Evolutionary conservation across 2,113 vertebrate genomes (phyloP).

Genomic region (Forbesichthys agassizii): DNA sequence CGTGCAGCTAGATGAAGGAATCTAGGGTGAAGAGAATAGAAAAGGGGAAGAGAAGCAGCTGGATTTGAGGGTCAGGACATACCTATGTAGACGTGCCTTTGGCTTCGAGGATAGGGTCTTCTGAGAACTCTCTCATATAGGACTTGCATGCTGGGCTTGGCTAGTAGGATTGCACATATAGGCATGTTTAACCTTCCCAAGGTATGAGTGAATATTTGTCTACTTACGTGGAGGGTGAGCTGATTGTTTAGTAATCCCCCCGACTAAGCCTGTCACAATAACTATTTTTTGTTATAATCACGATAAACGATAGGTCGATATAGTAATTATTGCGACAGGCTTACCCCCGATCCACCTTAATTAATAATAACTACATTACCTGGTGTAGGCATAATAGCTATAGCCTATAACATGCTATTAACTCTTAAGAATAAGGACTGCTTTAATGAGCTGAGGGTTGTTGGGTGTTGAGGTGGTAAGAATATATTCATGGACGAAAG

Average conservation of each 20-base stretch:
- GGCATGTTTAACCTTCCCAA: constrained; percentile 84
- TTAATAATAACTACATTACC: too few relatives aligned
- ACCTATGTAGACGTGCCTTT: constrained; percentile 94
- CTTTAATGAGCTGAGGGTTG: neutral
- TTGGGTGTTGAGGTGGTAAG: constrained; percentile 4
- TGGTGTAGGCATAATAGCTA: too few relatives aligned
- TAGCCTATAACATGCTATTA: too few relatives aligned
- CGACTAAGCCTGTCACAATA: too few relatives aligned
- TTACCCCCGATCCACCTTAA: too few relatives aligned
- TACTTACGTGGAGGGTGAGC: constrained; percentile 61
- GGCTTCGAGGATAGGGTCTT: constrained; percentile 94
- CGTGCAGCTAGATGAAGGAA: constrained; percentile 42
- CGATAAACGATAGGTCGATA: too few relatives aligned
- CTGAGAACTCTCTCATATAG: constrained; percentile 99
- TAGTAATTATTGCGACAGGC: too few relatives aligned
- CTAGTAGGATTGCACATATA: constrained; percentile 99
- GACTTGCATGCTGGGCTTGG: constrained; percentile 99
- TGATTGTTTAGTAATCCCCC: neutral
- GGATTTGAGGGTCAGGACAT: constrained; percentile 77
- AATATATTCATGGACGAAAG: neutral
- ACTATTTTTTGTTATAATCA: neutral
- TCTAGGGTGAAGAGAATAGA: constrained; percentile 43
- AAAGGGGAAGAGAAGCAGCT: constrained; percentile 41
- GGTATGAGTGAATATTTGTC: constrained; percentile 42
- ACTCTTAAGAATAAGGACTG: constrained; percentile 3